These are phyloP conservation scores for Clarias pachynema DNA, from an alignment of 2,797 vertebrate species.

Conservation along the genomic window DNA sequence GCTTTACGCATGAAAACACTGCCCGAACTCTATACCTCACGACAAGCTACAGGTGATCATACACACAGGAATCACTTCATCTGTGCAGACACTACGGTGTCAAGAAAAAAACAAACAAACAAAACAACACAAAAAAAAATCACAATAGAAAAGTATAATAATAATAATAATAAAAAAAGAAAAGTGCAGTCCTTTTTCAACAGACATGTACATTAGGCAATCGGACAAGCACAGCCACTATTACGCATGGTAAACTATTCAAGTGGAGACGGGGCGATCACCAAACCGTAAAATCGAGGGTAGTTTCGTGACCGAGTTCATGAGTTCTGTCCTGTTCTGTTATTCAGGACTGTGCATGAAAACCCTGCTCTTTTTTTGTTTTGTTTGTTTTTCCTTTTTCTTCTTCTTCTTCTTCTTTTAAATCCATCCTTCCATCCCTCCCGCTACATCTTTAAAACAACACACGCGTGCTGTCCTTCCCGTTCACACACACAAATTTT, in stretches of 20 bases:
- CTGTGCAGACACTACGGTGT: constrained; percentile 46
- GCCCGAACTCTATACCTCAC: constrained; percentile 21
- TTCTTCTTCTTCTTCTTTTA: neutral
- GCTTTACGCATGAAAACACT: constrained; percentile 24
- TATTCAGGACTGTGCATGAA: constrained; percentile 28
- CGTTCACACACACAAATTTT: constrained; percentile 49
- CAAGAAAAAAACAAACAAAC: constrained; percentile 32
- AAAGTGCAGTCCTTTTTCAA: constrained; percentile 40
- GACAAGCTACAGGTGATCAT: constrained; percentile 41
- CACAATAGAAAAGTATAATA: constrained; percentile 15
- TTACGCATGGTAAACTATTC: constrained; percentile 46
- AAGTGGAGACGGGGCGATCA: constrained; percentile 50
- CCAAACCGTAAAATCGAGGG: constrained; percentile 36
- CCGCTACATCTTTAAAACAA: constrained; percentile 35
- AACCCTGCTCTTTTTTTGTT: constrained; percentile 34
- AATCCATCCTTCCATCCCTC: constrained; percentile 26
- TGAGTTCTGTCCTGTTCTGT: neutral
- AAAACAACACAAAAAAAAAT: neutral
- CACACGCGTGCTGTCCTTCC: constrained; percentile 47
- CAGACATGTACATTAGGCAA: constrained; percentile 34
- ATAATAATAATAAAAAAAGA: constrained; percentile 2
- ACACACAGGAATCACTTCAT: constrained; percentile 51
- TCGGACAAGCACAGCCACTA: constrained; percentile 43
- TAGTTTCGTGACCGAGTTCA: constrained; percentile 26
- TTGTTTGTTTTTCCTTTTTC: neutral